Conservation (phyloP, 2,888 invertebrate species). For the Penaeus monodon region DNA sequence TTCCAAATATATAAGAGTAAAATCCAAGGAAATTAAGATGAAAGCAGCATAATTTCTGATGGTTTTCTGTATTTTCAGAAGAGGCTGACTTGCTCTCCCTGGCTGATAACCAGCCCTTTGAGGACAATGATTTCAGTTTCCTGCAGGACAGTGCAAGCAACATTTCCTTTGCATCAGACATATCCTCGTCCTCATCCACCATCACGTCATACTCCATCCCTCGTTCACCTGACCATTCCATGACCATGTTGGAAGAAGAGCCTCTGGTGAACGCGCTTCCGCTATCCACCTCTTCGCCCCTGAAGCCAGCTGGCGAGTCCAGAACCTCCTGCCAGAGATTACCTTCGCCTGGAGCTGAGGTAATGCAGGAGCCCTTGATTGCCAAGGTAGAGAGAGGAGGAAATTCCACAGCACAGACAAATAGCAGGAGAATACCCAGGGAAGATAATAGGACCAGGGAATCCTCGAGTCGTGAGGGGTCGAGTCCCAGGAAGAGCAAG, state of each 20-base stretch:
- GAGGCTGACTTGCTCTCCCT: too few species aligned
- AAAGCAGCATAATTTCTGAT: too few species aligned
- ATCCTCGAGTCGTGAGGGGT: background rate
- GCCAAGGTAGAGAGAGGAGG: background rate
- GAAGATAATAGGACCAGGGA: background rate
- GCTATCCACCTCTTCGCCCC: background rate
- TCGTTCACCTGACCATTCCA: background rate
- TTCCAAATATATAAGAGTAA: too few species aligned
- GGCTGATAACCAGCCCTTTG: too few species aligned
- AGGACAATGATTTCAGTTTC: background rate
- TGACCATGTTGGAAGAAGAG: background rate
- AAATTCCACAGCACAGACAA: background rate
- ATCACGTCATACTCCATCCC: constrained; percentile 17
- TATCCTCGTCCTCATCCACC: constrained; percentile 13
- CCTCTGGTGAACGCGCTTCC: background rate
- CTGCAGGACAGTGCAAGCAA: constrained; percentile 2
- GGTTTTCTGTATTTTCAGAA: too few species aligned
- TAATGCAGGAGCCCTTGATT: too few species aligned
- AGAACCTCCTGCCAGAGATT: background rate
- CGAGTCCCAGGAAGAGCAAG: background rate
- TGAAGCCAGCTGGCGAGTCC: background rate
- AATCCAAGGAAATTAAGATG: too few species aligned
- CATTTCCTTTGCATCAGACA: background rate
- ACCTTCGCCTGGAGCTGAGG: too few species aligned
- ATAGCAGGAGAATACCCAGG: background rate